Base-by-base conservation (phyloP, 2,888 invertebrate species). In the Augiades crinisus region DNA sequence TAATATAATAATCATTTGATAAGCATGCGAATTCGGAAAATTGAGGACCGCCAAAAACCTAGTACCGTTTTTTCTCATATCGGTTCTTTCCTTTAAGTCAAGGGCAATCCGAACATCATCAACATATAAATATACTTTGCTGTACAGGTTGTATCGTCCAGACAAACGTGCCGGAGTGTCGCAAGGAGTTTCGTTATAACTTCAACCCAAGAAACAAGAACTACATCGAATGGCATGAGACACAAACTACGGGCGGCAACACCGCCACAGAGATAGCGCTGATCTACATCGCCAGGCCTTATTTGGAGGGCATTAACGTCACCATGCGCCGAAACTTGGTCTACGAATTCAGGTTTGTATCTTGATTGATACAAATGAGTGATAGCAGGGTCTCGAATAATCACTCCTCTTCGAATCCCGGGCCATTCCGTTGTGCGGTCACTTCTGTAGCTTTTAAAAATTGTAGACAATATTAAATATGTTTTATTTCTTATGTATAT, bases 271-370 rank as follows among this genome's bases (percentile, higher is more conserved):
- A 47, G 10, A 38, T 14, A 12, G 8, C 47, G 1, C 22, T 47
- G 0, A 47, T 47, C 14, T 47, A 47, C 38, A 30, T 47, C 2
- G 47, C 21, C n/a, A 38, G 17, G 6, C 47, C 47, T 1, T 47
- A 14, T 5, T 7, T 47, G 12, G 31, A 47, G 5, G 31, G 47
- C 31, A 16, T 47, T 4, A 5, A 47, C 16, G 47, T 47, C 2
- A 47, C 47, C 0, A 30, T 47, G 2, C 38, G 47, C 0, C 13
- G 47, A 6, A 47, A 47, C 10, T 12, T 47, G 4, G 47, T 47
- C 10, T 47, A 47, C 13, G 47, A 47, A 3, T 38, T 31, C 14
- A 47, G 38, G 47, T 47, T 17, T 14, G 38, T 33, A 43, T 44
- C 19, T 21, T 37, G 10, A 37, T 2, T 5, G 7, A 22, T 10